Base-by-base conservation (phyloP, 2,797 vertebrate genomes). In the Enteromius paludinosus region DNA sequence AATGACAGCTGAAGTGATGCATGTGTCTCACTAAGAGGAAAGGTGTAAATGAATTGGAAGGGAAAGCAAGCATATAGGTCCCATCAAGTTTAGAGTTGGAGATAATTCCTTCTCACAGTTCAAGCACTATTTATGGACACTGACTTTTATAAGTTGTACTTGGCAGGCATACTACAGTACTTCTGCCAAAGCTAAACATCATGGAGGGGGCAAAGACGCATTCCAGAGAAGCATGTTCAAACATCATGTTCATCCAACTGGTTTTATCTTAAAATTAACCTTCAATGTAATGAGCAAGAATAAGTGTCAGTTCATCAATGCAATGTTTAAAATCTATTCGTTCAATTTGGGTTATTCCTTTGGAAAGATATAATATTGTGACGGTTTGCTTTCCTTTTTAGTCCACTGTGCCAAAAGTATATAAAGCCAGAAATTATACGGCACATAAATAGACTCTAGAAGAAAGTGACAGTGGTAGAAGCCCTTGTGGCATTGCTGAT, bases 1-100 rank as follows among this genome's bases (percentile, higher is more conserved):
- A 33, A 64, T 30, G 35, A 85, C 83, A 78, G 66, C 79, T 85
- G 73, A 76, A 81, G 43, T 65, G 45, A 78, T 64, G 45, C 47
- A 41, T 47, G 66, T 17, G 33, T 28, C 30, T 78, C 69, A 59
- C 72, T 18, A 25, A 77, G 43, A 38, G 28, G 15, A 52, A 30
- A 45, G 45, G 78, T 41, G 23, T 65, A 56, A 82, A 77, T 75
- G 6, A 69, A 84, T 49, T 43, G n/a, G 33, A 62, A 70, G 59
- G 47, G 25, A 49, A 73, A 56, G 14, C 30, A 38, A 33, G n/a
- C 5, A 7, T 18, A 30, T 18, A 65, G 14, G 68, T 38, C 28
- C n/a, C 18, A 41, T 25, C 28, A 72, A 35, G 59, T 79, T 74
- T 18, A 74, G 59, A 68, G 72, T 30, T 52, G 45, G 20, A 45